A percentile compares a stretch with the other conserved stretches of the same genome.
These are phyloP conservation scores for Hydriomena furcata DNA, from an alignment of 2,888 invertebrate genomes.

Conservation along the genomic window DNA sequence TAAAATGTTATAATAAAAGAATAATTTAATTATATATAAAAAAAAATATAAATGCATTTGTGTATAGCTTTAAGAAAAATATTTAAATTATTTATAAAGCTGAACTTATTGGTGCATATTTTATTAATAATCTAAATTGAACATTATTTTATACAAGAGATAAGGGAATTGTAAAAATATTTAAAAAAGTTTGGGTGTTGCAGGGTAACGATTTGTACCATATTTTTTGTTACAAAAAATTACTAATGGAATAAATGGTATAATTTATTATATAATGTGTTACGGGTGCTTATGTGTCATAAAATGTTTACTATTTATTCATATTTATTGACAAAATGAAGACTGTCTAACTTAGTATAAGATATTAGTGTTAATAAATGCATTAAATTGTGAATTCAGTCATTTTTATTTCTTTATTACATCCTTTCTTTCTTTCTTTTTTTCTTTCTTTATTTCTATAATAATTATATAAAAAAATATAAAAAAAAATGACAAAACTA, in stretches of 20 bases:
- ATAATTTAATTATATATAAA: conserved; percentile 4
- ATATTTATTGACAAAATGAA: conserved; percentile 26
- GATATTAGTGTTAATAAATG: conserved; percentile 18
- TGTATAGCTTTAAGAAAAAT: conserved; percentile 42
- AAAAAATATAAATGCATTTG: conserved; percentile 12
- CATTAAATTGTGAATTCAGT: not conserved
- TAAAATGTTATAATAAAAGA: conserved; percentile 28
- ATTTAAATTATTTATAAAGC: conserved; percentile 45
- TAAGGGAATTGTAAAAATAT: conserved; percentile 28
- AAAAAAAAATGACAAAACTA: no score
- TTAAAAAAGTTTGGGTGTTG: conserved; percentile 45
- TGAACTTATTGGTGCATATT: conserved; percentile 70
- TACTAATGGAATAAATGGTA: not conserved
- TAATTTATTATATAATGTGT: conserved; percentile 17
- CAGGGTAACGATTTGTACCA: conserved; percentile 49
- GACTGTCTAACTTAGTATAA: conserved; percentile 27
- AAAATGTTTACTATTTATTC: conserved; percentile 33
- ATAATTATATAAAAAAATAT: no score
- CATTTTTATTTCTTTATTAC: not conserved
- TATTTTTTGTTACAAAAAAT: conserved; percentile 4
- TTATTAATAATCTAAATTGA: no score
- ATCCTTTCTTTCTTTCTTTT: no score
- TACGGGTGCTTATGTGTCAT: conserved; percentile 60
- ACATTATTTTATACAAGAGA: conserved; percentile 18
- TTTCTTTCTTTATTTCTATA: no score